Evolutionary conservation across 2,797 vertebrate genomes (phyloP).

Genomic region (Acanthurus leucopareius): DNA sequence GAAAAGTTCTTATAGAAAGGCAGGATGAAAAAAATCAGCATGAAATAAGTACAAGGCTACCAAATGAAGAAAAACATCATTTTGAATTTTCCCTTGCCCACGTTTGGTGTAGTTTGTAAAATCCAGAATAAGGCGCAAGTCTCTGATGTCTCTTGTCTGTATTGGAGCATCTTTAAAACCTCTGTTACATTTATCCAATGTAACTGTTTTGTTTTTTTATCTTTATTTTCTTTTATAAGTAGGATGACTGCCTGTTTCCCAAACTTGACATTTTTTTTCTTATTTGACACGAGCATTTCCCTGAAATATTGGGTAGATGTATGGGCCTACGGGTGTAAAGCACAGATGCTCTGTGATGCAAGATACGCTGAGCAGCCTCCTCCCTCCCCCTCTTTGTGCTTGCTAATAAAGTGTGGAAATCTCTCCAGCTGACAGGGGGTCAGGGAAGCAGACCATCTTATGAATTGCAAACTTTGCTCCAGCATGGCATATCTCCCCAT

Average conservation of each 20-base stretch:
- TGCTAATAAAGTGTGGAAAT: conserved; percentile 56
- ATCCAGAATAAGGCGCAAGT: not conserved
- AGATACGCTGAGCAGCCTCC: not conserved
- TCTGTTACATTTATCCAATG: not conserved
- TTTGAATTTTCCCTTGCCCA: not conserved
- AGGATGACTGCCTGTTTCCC: not conserved
- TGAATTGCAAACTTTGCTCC: conserved; percentile 43
- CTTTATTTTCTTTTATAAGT: not conserved
- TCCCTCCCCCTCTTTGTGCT: not conserved
- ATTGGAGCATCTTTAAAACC: not conserved
- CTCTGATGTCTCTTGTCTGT: not conserved
- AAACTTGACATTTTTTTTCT: too few relatives aligned
- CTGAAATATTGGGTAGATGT: not conserved
- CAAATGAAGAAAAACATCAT: too few relatives aligned
- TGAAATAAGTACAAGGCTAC: not conserved
- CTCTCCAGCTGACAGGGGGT: conserved; percentile 41
- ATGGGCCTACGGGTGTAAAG: not conserved
- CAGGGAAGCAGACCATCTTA: conserved; percentile 18
- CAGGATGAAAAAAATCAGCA: not conserved
- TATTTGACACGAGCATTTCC: not conserved
- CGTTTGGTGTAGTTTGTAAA: not conserved
- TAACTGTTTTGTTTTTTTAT: too few relatives aligned
- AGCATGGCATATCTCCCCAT: conserved; percentile 3
- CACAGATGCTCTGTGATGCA: not conserved
- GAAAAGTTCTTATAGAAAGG: not conserved